Percentiles rank a stretch among this genome's conserved stretches.
Conservation (phyloP, 92 coral and sea anemone genomes). For the Phenganax subtilis region DNA sequence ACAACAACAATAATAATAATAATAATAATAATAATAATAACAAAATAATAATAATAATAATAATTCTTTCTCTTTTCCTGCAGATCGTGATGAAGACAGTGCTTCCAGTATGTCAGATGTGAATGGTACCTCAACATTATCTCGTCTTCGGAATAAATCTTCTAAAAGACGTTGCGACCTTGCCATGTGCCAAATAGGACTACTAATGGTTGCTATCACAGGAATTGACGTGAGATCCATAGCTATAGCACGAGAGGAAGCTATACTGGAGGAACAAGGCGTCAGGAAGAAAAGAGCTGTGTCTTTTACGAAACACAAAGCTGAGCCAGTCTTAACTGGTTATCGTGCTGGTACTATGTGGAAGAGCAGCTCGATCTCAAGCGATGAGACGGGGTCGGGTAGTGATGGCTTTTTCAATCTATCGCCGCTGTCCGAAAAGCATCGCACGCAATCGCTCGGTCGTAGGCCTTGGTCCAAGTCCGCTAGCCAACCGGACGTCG, state of each 20-base stretch:
- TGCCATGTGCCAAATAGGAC: conserved; percentile 34
- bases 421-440: conserved; percentile 38
- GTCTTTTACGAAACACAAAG: conserved; percentile 37
- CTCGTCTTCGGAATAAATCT: conserved; percentile 25
- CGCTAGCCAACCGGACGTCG: conserved; percentile 43
- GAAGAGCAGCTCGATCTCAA: conserved; percentile 39
- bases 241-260: conserved; percentile 26
- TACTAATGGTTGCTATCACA: conserved; percentile 15
- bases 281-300: conserved; percentile 30
- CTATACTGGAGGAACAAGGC: conserved; percentile 27
- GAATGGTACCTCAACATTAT: conserved; percentile 13
- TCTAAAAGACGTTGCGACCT: conserved; percentile 22
- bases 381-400: conserved; percentile 33
- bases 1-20: no score
- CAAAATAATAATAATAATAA: no score
- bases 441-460: conserved; percentile 40
- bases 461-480: conserved; percentile 39
- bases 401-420: conserved; percentile 27
- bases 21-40: no score
- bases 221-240: conserved; percentile 6
- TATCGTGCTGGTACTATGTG: conserved; percentile 33
- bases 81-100: conserved; percentile 31
- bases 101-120: conserved; percentile 30
- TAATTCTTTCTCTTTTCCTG: background rate
- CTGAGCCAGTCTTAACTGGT: conserved; percentile 40